phyloP scores from a whole-genome alignment of 2,797 vertebrate genomes.

The Diplodus puntazzo region DNA sequence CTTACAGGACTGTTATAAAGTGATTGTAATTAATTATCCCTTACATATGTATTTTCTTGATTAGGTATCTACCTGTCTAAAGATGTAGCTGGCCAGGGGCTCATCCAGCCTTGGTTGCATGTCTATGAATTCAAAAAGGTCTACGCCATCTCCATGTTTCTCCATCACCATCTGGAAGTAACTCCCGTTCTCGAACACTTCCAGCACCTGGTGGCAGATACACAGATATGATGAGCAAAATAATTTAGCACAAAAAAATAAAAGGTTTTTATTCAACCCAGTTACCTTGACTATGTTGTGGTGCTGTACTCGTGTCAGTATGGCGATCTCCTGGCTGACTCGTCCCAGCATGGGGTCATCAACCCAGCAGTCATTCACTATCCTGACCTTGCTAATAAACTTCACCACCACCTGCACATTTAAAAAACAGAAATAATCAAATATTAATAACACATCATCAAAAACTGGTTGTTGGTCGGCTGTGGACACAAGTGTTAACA shows the following conservation, averaged over 20 bases:
- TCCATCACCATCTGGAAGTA: constrained; percentile 99
- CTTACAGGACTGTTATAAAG: too few relatives aligned
- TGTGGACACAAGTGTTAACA: too few relatives aligned
- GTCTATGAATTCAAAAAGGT: constrained; percentile 97
- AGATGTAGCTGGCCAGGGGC: constrained; percentile 94
- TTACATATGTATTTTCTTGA: background rate
- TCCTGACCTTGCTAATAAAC: constrained; percentile 93
- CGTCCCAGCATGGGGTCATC: constrained; percentile 90
- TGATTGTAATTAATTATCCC: too few relatives aligned
- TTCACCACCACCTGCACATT: constrained; percentile 91
- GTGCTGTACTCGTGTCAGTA: constrained; percentile 90
- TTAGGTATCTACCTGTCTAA: constrained; percentile 88
- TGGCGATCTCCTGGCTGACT: constrained; percentile 93
- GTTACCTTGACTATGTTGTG: constrained; percentile 93
- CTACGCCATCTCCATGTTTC: constrained; percentile 93
- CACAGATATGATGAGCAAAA: background rate
- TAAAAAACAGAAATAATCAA: background rate
- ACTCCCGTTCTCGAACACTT: constrained; percentile 92
- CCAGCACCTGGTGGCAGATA: constrained; percentile 84
- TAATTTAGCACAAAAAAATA: background rate
- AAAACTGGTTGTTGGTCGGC: too few relatives aligned
- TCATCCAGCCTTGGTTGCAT: constrained; percentile 92
- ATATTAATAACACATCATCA: background rate
- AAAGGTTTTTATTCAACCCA: background rate
- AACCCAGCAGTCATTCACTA: constrained; percentile 94